phyloP scores from a whole-genome alignment of 2,888 invertebrate species.

The Pristionchus fissidentatus region DNA sequence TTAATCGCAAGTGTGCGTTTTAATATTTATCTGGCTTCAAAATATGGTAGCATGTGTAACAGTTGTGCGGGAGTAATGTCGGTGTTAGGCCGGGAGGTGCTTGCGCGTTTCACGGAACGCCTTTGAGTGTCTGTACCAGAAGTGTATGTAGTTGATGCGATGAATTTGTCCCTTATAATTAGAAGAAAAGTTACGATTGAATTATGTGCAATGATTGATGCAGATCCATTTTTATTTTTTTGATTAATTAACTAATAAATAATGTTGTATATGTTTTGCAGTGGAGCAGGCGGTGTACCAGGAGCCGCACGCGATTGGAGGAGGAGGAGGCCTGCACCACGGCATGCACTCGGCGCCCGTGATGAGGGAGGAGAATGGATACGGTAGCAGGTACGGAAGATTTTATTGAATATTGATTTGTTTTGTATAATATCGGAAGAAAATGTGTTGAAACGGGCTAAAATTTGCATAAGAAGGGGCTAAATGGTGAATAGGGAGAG shows the following conservation, averaged over 20 bases:
- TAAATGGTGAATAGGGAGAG: not conserved
- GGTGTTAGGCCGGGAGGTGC: no score
- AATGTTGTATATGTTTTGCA: not conserved
- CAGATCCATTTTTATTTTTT: not conserved
- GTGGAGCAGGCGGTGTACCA: constrained; percentile 48
- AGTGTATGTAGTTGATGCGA: not conserved
- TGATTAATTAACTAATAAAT: not conserved
- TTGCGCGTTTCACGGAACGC: no score
- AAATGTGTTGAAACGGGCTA: not conserved
- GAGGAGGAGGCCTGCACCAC: constrained; percentile 12
- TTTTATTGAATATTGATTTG: not conserved
- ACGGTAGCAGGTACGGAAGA: no score
- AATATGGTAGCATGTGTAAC: no score
- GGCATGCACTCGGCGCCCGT: constrained; percentile 45
- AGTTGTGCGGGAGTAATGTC: no score
- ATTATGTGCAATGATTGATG: not conserved
- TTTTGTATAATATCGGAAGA: no score
- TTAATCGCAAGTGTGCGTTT: constrained; percentile 22
- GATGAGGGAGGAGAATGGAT: constrained; percentile 29
- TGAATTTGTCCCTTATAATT: not conserved
- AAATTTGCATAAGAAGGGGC: not conserved
- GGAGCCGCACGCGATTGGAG: constrained; percentile 20
- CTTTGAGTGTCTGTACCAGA: not conserved
- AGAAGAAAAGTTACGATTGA: not conserved
- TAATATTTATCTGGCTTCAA: no score